Base-by-base conservation (phyloP, 2,113 vertebrate genomes). In the Sciurus niger region DNA sequence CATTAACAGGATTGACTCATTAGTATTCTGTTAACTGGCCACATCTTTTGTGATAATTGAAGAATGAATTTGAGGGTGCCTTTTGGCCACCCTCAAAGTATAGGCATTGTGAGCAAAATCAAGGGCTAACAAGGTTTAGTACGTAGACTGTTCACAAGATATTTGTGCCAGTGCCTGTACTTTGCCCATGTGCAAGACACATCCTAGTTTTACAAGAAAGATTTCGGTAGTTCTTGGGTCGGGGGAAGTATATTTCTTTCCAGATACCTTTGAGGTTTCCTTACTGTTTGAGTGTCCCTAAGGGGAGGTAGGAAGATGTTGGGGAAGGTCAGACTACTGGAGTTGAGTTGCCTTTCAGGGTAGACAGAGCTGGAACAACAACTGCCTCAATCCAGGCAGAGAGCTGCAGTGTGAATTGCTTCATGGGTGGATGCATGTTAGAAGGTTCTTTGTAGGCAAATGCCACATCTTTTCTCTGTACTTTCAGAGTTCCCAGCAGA, bases 161-260 rank as follows among this genome's bases (percentile, higher is more conserved):
- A 92, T 9, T 84, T 74, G 20, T 72, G 34, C n/a, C 51, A 37
- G 78, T 40, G 30, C 90, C 18, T n/a, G 6, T 25, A 72, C 17
- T 90, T 90, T 93, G 43, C 5, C 6, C 37, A 37, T 17, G 48
- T 83, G 65, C 30, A 95, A 70, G 30, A 79, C 46, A 79, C 10
- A 84, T 16, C 40, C 8, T 72, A 68, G 40, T 67, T 96, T 94
- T 80, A 84, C 6, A 92, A 96, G 70, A 32, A 60, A 68, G n/a
- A 67, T 84, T 68, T 73, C 63, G 25, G 40, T 86, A 63, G 60
- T 9, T 63, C 60, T 25, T 63, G 68, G n/a, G 12, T 55, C 40
- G n/a, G 65, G 0, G 58, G 55, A 93, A 20, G 34, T 17, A 65
- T 13, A 90, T 53, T 89, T 83, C 53, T 70, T 73, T 93, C 63